phyloP scores from a whole-genome alignment of 2,113 vertebrate species.

The Corythornis madagascariensis region DNA sequence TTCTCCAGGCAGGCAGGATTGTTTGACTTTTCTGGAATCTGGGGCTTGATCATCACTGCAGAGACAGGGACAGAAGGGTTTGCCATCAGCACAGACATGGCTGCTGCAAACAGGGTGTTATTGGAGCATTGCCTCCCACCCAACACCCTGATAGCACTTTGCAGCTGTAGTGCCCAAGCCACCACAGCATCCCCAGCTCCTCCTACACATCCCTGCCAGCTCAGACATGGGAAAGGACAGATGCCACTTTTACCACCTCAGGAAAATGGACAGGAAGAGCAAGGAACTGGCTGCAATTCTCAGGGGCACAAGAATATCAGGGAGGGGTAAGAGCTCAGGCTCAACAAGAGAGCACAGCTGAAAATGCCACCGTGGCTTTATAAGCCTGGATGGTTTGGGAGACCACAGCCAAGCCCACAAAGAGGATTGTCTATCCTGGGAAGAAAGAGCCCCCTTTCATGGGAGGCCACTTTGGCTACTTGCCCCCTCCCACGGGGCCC shows the following conservation, averaged over 20 bases:
- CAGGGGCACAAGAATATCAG: not conserved
- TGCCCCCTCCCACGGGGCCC: slow-evolving; percentile 33
- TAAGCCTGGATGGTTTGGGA: not conserved
- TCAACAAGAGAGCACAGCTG: accelerated
- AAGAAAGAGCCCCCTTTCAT: slow-evolving; percentile 43
- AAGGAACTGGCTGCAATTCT: not conserved
- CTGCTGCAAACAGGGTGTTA: not conserved
- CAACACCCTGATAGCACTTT: not conserved
- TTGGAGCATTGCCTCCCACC: not conserved
- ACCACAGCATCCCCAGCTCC: not conserved
- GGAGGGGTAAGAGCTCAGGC: not conserved
- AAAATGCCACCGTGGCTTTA: not conserved
- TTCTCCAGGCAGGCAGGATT: slow-evolving; percentile 51
- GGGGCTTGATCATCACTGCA: slow-evolving; percentile 2
- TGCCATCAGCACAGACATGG: not conserved
- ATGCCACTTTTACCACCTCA: not conserved
- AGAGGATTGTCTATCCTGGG: not conserved
- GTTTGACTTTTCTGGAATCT: slow-evolving; percentile 63
- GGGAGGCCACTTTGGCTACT: slow-evolving; percentile 40
- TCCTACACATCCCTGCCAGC: not conserved
- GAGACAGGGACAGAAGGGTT: not conserved
- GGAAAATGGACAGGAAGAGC: accelerated
- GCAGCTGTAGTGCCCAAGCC: not conserved
- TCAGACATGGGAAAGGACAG: not conserved
- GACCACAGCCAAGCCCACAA: not conserved